Conservation (phyloP, 2,797 vertebrate species). For the Notolabrus celidotus region DNA sequence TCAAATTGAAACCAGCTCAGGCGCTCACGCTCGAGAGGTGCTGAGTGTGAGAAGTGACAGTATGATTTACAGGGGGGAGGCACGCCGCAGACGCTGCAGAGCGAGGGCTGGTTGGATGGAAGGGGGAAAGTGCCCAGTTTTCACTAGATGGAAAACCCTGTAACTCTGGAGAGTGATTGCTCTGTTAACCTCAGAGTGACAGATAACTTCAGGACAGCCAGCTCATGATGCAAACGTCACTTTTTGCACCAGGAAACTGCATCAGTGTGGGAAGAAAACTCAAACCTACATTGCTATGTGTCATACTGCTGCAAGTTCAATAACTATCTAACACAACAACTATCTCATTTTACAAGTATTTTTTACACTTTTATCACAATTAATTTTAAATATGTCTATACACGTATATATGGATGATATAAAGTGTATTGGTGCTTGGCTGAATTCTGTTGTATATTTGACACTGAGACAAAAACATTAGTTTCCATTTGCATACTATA, state of each 20-base stretch:
- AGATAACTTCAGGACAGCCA: conserved; percentile 22
- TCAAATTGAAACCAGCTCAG: conserved; percentile 85
- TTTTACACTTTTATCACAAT: no score
- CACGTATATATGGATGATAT: no score
- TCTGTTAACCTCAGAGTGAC: conserved; percentile 39
- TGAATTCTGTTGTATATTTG: no score
- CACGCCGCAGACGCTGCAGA: conserved; percentile 54
- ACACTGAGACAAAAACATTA: no score
- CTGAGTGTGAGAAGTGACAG: conserved; percentile 83
- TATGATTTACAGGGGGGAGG: conserved; percentile 73
- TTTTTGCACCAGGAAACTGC: not conserved
- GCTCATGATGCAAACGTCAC: conserved; percentile 9
- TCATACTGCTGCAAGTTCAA: no score
- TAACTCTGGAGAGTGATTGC: conserved; percentile 40
- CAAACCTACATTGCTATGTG: not conserved
- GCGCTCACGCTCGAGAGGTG: conserved; percentile 74
- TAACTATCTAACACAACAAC: no score
- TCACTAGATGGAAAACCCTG: conserved; percentile 57
- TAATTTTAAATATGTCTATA: no score
- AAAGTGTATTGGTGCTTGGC: no score
- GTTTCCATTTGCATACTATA: no score
- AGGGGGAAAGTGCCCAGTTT: conserved; percentile 35
- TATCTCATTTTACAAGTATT: no score
- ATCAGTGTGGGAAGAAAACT: not conserved
- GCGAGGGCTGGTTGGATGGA: conserved; percentile 19